Evolutionary conservation across 2,888 invertebrate species (phyloP).

Genomic region (Zelleria hepariella): DNA sequence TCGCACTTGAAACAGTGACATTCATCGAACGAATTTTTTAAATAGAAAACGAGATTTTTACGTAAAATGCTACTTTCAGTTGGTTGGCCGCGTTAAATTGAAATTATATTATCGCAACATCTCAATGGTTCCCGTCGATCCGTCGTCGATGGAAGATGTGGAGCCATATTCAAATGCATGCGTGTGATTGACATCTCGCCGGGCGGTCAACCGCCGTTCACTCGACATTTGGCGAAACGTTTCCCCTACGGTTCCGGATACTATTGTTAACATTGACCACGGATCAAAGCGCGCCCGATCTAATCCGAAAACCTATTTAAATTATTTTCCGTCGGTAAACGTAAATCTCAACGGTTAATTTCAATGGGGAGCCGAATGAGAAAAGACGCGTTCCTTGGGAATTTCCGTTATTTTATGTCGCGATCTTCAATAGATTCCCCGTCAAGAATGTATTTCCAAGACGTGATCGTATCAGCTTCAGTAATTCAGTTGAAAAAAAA

Average conservation of each 20-base stretch:
- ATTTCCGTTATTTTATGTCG: slow-evolving; percentile 36
- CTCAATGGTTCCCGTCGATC: slow-evolving; percentile 25
- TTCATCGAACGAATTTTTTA: slow-evolving; percentile 23
- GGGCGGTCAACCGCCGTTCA: slow-evolving; percentile 51
- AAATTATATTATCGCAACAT: slow-evolving; percentile 57
- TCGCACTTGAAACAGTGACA: slow-evolving; percentile 31
- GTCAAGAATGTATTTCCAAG: background rate
- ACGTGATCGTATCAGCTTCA: too few relatives aligned
- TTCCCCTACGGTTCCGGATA: slow-evolving; percentile 33
- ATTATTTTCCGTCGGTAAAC: slow-evolving; percentile 36
- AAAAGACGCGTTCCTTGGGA: slow-evolving; percentile 26
- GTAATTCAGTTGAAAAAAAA: too few relatives aligned
- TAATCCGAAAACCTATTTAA: slow-evolving; percentile 50
- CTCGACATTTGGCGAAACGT: slow-evolving; percentile 22
- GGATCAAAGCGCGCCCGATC: slow-evolving; percentile 53
- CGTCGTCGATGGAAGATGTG: background rate
- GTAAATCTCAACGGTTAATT: slow-evolving; percentile 28
- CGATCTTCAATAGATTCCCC: background rate
- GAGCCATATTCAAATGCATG: slow-evolving; percentile 51
- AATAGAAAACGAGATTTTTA: slow-evolving; percentile 35
- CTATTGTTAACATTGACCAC: slow-evolving; percentile 58
- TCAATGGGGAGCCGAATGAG: slow-evolving; percentile 14
- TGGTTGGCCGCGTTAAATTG: slow-evolving; percentile 49
- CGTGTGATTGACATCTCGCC: slow-evolving; percentile 65
- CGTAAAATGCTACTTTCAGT: slow-evolving; percentile 49